Percentiles rank a stretch among this genome's conserved stretches.
These are phyloP conservation scores for Chaetogeoica ovagalla DNA, from an alignment of 2,888 invertebrate genomes.

Conservation along the genomic window DNA sequence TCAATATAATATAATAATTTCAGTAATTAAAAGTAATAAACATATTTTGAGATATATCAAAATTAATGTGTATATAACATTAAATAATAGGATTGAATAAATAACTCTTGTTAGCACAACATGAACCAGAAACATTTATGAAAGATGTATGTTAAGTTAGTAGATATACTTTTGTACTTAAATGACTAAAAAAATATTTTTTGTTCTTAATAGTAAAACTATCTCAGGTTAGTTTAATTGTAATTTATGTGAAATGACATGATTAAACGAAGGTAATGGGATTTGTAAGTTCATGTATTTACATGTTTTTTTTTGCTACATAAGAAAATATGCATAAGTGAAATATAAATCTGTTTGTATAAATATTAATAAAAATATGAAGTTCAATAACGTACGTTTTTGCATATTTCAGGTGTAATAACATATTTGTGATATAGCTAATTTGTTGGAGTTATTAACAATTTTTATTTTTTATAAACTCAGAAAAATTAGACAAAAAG, in stretches of 20 bases:
- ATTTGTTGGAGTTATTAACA: neutral
- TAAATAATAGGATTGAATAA: no score
- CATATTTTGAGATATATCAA: neutral
- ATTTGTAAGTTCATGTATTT: constrained; percentile 1
- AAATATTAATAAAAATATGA: neutral
- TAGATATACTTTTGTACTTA: neutral
- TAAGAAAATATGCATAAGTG: neutral
- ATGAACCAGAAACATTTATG: neutral
- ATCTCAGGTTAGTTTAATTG: neutral
- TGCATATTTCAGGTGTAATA: neutral
- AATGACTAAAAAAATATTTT: neutral
- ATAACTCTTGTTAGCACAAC: neutral
- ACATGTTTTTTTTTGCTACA: neutral
- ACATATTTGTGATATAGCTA: neutral
- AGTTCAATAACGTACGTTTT: neutral
- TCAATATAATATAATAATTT: neutral
- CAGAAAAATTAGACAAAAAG: neutral
- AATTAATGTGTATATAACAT: neutral
- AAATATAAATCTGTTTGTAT: neutral
- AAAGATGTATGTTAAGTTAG: neutral
- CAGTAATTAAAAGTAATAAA: neutral
- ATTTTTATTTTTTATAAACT: neutral
- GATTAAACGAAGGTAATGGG: neutral
- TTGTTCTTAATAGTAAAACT: neutral
- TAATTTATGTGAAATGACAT: neutral